phyloP scores from a whole-genome alignment of 2,888 invertebrate species.

The Apamea sordens region DNA sequence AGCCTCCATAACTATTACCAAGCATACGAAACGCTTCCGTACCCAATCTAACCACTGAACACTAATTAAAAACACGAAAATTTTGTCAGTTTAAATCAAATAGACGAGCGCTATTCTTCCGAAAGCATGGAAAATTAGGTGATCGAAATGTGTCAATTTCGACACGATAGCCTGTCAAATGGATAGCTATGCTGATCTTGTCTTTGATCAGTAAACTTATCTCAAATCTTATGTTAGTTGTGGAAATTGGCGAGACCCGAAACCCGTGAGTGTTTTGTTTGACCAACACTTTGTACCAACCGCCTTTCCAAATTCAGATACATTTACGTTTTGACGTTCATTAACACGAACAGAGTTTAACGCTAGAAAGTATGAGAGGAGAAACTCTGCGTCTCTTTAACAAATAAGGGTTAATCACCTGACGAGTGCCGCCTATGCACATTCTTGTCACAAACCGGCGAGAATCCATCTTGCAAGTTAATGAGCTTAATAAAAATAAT shows the following conservation, averaged over 20 bases:
- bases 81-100: neutral
- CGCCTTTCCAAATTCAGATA: too few relatives aligned
- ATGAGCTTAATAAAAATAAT: neutral
- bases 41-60: neutral
- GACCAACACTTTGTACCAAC: neutral
- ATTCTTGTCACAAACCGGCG: neutral
- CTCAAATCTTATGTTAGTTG: neutral
- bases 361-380: neutral
- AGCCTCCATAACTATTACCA: neutral
- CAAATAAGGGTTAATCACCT: neutral
- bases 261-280: neutral
- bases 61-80: neutral
- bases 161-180: neutral
- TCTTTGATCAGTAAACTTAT: too few relatives aligned
- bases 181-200: neutral
- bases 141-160: neutral
- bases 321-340: neutral
- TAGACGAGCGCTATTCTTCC: neutral
- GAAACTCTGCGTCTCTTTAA: neutral
- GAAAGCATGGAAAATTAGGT: neutral
- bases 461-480: neutral
- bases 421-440: neutral
- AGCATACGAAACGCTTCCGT: neutral
- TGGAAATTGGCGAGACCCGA: neutral
- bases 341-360: neutral